These are phyloP conservation scores for Spisula solida DNA, from an alignment of 2,888 invertebrate species.

Conservation along the genomic window DNA sequence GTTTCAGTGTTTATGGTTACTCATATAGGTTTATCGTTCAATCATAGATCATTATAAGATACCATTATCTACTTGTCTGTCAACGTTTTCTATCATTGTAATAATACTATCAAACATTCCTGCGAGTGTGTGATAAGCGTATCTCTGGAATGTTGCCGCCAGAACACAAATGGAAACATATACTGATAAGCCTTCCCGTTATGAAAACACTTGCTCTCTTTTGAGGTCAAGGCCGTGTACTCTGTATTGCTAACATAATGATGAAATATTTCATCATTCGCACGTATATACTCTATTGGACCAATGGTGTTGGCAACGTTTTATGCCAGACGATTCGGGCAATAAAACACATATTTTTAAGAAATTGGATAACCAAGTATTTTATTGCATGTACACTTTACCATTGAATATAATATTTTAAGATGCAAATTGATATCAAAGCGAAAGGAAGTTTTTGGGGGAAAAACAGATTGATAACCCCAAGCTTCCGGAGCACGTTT, in stretches of 20 bases:
- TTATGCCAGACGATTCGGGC: not conserved
- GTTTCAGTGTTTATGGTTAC: no score
- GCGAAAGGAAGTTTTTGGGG: no score
- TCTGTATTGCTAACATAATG: conserved; percentile 8
- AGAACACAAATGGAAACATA: conserved; percentile 27
- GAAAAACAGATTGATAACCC: no score
- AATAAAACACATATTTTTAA: no score
- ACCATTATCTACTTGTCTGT: not conserved
- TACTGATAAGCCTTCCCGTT: conserved; percentile 40
- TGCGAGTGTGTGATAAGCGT: not conserved
- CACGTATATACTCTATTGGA: no score
- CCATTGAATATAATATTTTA: no score
- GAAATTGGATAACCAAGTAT: no score
- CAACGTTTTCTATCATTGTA: conserved; percentile 5
- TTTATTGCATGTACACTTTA: no score
- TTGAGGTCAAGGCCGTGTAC: conserved; percentile 13
- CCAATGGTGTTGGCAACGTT: not conserved
- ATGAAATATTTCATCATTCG: conserved; percentile 34
- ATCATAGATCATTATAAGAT: no score
- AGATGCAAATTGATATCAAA: no score
- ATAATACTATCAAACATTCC: not conserved
- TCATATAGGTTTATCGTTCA: no score
- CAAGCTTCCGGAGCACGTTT: no score
- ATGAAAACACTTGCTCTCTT: not conserved
- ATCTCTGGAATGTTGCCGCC: conserved; percentile 34